phyloP scores from a whole-genome alignment of 2,888 invertebrate genomes.

The Invenusta paracnida region DNA sequence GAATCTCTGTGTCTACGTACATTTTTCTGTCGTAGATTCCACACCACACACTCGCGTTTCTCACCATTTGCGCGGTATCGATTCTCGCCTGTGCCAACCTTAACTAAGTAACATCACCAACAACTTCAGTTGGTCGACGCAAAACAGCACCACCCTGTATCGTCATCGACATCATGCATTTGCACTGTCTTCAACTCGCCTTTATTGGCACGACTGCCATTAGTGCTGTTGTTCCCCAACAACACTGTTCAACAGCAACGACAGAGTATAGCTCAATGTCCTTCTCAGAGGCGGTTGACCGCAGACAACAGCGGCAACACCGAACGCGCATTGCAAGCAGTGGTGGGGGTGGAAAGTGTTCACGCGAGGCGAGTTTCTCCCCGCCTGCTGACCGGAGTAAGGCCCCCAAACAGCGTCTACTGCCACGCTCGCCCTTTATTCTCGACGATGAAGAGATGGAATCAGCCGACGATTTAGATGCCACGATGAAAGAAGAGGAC shows the following conservation, averaged over 20 bases:
- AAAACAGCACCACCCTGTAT: no score
- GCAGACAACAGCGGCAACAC: background rate
- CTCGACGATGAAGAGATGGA: background rate
- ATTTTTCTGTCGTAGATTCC: no score
- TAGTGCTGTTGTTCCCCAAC: background rate
- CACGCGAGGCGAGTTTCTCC: slow-evolving; percentile 34
- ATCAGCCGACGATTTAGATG: background rate
- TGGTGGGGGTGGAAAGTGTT: slow-evolving; percentile 2
- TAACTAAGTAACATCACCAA: no score
- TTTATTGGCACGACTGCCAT: background rate
- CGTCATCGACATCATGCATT: background rate
- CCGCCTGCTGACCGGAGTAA: slow-evolving; percentile 32
- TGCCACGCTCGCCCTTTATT: background rate
- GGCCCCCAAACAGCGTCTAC: background rate
- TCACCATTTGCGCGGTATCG: background rate
- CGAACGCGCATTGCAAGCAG: background rate
- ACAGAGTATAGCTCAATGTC: background rate
- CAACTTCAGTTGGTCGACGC: no score
- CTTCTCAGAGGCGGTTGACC: background rate
- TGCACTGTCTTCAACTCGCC: background rate
- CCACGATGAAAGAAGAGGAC: background rate
- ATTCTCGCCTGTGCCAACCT: background rate
- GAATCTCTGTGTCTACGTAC: background rate
- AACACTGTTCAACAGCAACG: background rate
- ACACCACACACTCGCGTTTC: no score